phyloP scores from a whole-genome alignment of 2,113 vertebrate genomes.

The Eolophus roseicapilla region DNA sequence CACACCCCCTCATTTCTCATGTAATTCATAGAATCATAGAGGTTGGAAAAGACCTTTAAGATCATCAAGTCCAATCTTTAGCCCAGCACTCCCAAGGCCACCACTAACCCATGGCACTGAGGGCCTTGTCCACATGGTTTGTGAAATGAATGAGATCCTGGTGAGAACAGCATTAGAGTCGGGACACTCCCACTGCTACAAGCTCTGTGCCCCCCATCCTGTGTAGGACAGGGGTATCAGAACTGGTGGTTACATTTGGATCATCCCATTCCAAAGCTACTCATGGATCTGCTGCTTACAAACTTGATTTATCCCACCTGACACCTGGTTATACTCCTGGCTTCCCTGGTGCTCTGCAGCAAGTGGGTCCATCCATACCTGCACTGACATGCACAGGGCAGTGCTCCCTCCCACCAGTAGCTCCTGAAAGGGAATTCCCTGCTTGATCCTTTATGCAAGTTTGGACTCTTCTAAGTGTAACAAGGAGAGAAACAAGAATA shows the following conservation, averaged over 20 bases:
- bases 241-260: background rate
- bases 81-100: background rate
- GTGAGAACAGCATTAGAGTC: background rate
- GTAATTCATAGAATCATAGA: background rate
- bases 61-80: background rate
- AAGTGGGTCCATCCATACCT: fast-evolving
- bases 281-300: background rate
- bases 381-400: background rate
- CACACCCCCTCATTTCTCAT: background rate
- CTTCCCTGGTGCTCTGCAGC: background rate
- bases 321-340: background rate
- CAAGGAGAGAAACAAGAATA: background rate
- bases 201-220: background rate
- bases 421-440: background rate
- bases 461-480: background rate
- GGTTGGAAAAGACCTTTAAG: background rate
- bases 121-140: background rate
- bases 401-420: background rate
- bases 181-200: background rate
- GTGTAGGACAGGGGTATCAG: fast-evolving
- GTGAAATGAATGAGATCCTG: background rate
- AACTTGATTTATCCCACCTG: background rate
- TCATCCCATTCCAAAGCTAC: background rate
- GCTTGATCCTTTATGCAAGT: background rate
- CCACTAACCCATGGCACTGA: background rate